Conservation (phyloP, 2,113 vertebrate species). For the Campylorhamphus procurvoides region DNA sequence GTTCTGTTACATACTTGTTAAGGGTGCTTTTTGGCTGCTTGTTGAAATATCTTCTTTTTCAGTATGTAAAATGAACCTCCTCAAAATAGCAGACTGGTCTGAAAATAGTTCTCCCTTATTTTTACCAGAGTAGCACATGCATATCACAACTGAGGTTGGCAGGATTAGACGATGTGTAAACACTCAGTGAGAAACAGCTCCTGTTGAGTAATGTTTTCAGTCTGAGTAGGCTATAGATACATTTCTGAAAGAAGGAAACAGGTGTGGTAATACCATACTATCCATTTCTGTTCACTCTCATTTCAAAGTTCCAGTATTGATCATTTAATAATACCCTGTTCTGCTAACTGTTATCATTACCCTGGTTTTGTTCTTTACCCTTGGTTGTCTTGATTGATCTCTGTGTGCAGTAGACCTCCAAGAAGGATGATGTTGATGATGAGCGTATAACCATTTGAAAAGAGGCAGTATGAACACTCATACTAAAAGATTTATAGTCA, state of each 20-base stretch:
- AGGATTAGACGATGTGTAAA: slow-evolving; percentile 25
- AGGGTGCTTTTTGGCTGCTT: not conserved
- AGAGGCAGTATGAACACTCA: not conserved
- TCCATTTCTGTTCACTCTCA: not conserved
- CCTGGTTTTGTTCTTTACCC: slow-evolving; percentile 24
- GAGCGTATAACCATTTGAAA: not conserved
- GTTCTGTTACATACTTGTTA: not conserved
- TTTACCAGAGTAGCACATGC: slow-evolving; percentile 20
- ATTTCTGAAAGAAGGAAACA: slow-evolving; percentile 8
- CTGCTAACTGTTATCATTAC: slow-evolving; percentile 11
- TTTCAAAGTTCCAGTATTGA: slow-evolving; percentile 5
- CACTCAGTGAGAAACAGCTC: slow-evolving; percentile 9
- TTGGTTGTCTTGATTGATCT: slow-evolving; percentile 19
- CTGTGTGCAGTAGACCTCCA: not conserved
- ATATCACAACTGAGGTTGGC: slow-evolving; percentile 23
- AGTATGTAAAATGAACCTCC: slow-evolving; percentile 6
- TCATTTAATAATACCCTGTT: slow-evolving; percentile 30
- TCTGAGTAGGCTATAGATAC: slow-evolving; percentile 10
- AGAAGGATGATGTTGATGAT: not conserved
- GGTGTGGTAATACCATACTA: not conserved
- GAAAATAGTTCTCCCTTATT: slow-evolving; percentile 47
- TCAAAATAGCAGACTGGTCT: slow-evolving; percentile 20
- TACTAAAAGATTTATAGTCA: not conserved
- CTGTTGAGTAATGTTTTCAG: slow-evolving; percentile 24
- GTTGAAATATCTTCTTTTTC: slow-evolving; percentile 8